Evolutionary conservation across 1,140 invertebrate genomes (phyloP).

Genomic region (Saccostrea glomerata): DNA sequence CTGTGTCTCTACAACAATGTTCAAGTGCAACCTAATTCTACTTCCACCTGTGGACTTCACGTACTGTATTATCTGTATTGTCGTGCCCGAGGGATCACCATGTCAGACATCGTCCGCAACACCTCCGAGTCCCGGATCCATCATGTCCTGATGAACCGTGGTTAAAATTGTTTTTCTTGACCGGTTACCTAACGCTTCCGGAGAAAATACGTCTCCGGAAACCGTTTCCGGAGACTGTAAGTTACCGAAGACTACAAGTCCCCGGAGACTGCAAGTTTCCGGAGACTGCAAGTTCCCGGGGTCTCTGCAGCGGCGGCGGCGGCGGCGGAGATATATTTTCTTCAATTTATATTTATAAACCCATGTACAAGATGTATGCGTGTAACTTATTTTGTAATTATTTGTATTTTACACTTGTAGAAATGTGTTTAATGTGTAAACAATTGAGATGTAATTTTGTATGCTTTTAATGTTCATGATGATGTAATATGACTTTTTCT

Average conservation of each 20-base stretch:
- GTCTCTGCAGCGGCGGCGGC: background rate
- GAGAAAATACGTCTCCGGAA: background rate
- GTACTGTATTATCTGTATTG: constrained; percentile 24
- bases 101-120: background rate
- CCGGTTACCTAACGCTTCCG: too few species aligned
- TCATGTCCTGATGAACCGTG: too few species aligned
- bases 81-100: background rate
- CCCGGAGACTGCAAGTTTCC: background rate
- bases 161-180: too few species aligned
- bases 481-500: background rate
- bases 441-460: background rate
- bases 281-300: background rate
- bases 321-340: background rate
- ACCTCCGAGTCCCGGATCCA: too few species aligned
- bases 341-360: background rate
- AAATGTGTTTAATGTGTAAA: too few species aligned
- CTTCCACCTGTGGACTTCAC: constrained; percentile 7
- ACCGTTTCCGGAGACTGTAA: background rate
- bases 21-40: background rate
- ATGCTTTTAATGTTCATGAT: background rate
- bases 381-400: too few species aligned
- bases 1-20: constrained; percentile 26
- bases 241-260: too few species aligned
- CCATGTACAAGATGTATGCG: too few species aligned
- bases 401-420: too few species aligned